A percentile compares a stretch with the other conserved stretches of the same genome.
Evolutionary conservation across 2,113 vertebrate genomes (phyloP).

Genomic region (Megatriorchis doriae): DNA sequence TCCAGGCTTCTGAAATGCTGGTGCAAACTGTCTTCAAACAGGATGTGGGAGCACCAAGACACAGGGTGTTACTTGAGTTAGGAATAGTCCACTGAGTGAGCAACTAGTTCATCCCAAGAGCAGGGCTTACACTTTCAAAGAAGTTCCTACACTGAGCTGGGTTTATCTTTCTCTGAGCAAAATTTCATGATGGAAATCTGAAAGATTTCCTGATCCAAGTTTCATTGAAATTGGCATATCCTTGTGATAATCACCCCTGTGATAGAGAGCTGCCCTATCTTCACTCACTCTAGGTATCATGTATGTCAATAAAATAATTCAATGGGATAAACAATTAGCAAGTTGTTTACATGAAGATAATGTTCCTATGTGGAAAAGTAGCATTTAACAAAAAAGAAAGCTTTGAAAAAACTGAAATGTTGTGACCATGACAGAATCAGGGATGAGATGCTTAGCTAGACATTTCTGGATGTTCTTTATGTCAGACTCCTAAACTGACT

Average conservation of each 20-base stretch:
- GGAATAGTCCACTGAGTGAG: neutral
- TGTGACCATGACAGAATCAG: neutral
- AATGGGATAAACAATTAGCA: too few species aligned
- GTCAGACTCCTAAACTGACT: neutral
- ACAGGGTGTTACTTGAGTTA: accelerated
- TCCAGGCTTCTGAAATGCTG: neutral
- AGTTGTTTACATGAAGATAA: neutral
- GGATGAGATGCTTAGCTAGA: neutral
- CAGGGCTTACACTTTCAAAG: neutral
- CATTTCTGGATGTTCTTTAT: neutral
- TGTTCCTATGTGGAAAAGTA: neutral
- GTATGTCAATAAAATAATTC: neutral
- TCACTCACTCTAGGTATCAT: neutral
- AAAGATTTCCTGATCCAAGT: neutral
- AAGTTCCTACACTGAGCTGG: neutral
- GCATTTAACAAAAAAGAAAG: neutral
- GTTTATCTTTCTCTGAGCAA: neutral
- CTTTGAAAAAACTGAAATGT: neutral
- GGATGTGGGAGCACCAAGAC: neutral
- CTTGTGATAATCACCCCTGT: neutral
- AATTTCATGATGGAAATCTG: neutral
- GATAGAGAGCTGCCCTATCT: neutral
- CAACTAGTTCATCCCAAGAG: neutral
- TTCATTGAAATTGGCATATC: neutral
- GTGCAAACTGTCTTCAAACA: neutral